These are phyloP conservation scores for Adelosebastes latens DNA, from an alignment of 2,797 vertebrate genomes.

Conservation along the genomic window DNA sequence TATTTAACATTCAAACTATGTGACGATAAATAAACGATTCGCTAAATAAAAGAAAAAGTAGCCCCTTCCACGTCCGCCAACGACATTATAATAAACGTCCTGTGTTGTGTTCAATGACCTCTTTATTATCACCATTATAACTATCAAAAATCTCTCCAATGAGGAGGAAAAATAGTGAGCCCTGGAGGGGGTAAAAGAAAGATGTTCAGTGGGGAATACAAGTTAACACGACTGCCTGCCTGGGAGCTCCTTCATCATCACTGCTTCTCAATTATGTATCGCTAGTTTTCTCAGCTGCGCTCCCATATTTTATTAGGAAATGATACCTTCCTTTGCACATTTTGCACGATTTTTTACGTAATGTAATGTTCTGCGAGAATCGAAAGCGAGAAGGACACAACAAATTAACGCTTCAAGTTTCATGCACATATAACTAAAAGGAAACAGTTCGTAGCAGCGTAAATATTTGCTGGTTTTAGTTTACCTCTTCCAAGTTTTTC, in stretches of 20 bases:
- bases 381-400: slow-evolving; percentile 20
- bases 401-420: slow-evolving; percentile 69
- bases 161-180: slow-evolving; percentile 64
- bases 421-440: slow-evolving; percentile 62
- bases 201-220: slow-evolving; percentile 72
- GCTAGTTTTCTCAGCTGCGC: slow-evolving; percentile 63
- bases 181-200: slow-evolving; percentile 48
- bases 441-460: slow-evolving; percentile 51
- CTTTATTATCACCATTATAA: slow-evolving; percentile 78
- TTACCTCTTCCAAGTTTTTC: slow-evolving; percentile 85
- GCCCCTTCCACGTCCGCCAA: slow-evolving; percentile 25
- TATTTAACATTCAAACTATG: slow-evolving; percentile 64
- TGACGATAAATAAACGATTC: slow-evolving; percentile 47
- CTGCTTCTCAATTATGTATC: slow-evolving; percentile 71
- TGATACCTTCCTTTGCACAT: slow-evolving; percentile 31
- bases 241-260: slow-evolving; percentile 68
- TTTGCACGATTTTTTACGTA: not conserved
- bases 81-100: slow-evolving; percentile 57
- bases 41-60: slow-evolving; percentile 43
- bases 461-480: slow-evolving; percentile 78
- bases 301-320: slow-evolving; percentile 57
- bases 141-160: slow-evolving; percentile 75
- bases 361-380: slow-evolving; percentile 37
- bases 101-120: slow-evolving; percentile 67
- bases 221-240: slow-evolving; percentile 73